Evolutionary conservation across 2,888 invertebrate genomes (phyloP).

Genomic region (Nemapogon koenigi): DNA sequence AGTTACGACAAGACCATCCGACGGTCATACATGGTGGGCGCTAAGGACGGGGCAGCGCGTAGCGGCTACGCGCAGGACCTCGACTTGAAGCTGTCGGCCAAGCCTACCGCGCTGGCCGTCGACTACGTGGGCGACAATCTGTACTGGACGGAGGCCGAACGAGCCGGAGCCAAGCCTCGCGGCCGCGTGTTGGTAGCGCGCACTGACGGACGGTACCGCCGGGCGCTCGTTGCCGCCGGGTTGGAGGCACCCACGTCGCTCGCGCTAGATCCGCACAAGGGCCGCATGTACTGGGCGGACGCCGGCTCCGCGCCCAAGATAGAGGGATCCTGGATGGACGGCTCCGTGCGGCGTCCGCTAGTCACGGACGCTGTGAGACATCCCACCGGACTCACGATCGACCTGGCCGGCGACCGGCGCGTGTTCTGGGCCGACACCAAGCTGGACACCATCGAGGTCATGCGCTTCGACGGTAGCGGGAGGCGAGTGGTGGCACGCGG

Average conservation of each 20-base stretch:
- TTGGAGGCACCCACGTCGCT: conserved; percentile 89
- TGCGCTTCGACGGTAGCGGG: conserved; percentile 81
- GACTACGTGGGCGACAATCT: conserved; percentile 95
- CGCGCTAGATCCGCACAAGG: conserved; percentile 84
- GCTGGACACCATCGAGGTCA: conserved; percentile 86
- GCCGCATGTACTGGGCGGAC: conserved; percentile 94
- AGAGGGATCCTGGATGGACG: conserved; percentile 97
- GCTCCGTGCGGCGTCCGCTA: conserved; percentile 82
- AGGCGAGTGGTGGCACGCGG: conserved; percentile 76
- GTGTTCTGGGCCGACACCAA: conserved; percentile 97
- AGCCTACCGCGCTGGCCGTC: conserved; percentile 88
- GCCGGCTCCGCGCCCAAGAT: conserved; percentile 91
- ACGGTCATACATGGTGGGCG: conserved; percentile 88
- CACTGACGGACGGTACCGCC: conserved; percentile 80
- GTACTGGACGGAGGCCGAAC: conserved; percentile 91
- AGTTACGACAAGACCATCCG: conserved; percentile 89
- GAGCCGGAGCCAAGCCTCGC: conserved; percentile 75
- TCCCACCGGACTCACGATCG: conserved; percentile 90
- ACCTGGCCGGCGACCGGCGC: conserved; percentile 86
- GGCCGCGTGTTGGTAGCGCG: conserved; percentile 88
- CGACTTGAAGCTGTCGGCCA: conserved; percentile 81
- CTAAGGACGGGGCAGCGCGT: conserved; percentile 76
- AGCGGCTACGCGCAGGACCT: conserved; percentile 87
- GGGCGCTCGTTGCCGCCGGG: conserved; percentile 79
- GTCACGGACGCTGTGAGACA: conserved; percentile 83